phyloP scores from a whole-genome alignment of 1,140 invertebrate species.

The Augochlora pura region DNA sequence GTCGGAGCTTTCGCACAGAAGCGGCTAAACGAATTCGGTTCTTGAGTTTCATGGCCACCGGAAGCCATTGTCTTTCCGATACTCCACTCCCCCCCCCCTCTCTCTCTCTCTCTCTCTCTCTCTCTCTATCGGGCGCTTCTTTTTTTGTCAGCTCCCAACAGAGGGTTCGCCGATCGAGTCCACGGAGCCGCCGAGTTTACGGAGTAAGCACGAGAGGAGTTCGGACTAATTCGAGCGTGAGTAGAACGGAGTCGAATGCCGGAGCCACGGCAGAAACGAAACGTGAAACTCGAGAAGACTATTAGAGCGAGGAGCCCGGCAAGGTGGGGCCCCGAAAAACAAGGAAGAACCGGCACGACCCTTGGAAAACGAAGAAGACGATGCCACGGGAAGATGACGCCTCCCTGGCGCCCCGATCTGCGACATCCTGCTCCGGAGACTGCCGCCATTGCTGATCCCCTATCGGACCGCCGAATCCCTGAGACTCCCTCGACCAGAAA shows the following conservation, averaged over 20 bases:
- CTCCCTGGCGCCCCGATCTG: slow-evolving; percentile 70
- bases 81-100: neutral
- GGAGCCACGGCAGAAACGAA: slow-evolving; percentile 52
- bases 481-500: slow-evolving; percentile 1
- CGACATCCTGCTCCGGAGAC: slow-evolving; percentile 62
- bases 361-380: slow-evolving; percentile 68
- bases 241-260: slow-evolving; percentile 10
- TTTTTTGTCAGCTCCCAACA: neutral
- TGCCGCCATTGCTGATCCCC: slow-evolving; percentile 50
- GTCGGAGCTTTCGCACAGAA: slow-evolving; percentile 7
- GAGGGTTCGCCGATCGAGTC: slow-evolving; percentile 10
- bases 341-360: slow-evolving; percentile 21
- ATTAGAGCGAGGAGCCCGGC: slow-evolving; percentile 46
- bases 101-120: neutral
- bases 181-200: neutral
- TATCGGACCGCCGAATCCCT: slow-evolving; percentile 18
- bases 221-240: slow-evolving; percentile 31
- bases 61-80: slow-evolving; percentile 18
- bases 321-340: neutral
- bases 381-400: slow-evolving; percentile 77
- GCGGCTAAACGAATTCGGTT: slow-evolving; percentile 14
- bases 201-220: neutral
- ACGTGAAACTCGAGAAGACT: slow-evolving; percentile 67
- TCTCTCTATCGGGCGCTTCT: neutral
- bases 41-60: slow-evolving; percentile 30